Evolutionary conservation across 2,888 invertebrate genomes (phyloP), one percentile per base, ranked within the genome.

Genomic region (Sceliomorpha sp.): DNA sequence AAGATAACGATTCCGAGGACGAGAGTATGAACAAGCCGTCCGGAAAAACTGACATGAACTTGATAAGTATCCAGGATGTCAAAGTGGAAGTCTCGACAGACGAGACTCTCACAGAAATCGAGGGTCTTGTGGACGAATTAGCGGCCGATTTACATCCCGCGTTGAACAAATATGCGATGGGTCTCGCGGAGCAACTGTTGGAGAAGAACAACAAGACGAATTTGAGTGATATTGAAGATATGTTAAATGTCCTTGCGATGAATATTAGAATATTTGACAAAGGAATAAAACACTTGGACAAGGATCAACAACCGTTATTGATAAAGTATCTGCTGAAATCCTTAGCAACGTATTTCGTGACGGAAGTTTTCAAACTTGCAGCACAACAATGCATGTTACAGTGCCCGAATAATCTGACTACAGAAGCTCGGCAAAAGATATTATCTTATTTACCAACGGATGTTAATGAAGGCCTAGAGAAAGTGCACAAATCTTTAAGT

Each of bases 251-350:
- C 45, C 89, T 96, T 47, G 88, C 94, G 6, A 92, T 92, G 70
- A 94, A 96, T 80, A 91, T 96, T 24, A 91, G 94, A 75, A 89
- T 95, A 26, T 96, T 94, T 86, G 94, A 95, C 75, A 95, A 95
- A 83, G 96, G 96, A 0, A 89, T 95, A 1, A 94, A 91, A 83
- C 81, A 90, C 8, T 90, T 94, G 9, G 89, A 93, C 0, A 81
- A 88, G 39, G 92, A 92, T 63, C 90, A 92, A 14, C 95, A 96
- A 87, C 70, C 89, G 0, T 92, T 93, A 66, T 89, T 97, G 73
- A 90, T 92, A 0, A 96, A 96, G 87, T 96, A 98, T 89, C 89
- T 98, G 34, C 88, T 98, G 20, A 96, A 96, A 88, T 93, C 96
- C 0, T 89, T 96, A 37, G 95, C 96, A 37, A 91, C 94, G 17